Evolutionary conservation across 1,140 invertebrate species (phyloP), one percentile per base, ranked within the genome.

Genomic region (Vanessa tameamea): DNA sequence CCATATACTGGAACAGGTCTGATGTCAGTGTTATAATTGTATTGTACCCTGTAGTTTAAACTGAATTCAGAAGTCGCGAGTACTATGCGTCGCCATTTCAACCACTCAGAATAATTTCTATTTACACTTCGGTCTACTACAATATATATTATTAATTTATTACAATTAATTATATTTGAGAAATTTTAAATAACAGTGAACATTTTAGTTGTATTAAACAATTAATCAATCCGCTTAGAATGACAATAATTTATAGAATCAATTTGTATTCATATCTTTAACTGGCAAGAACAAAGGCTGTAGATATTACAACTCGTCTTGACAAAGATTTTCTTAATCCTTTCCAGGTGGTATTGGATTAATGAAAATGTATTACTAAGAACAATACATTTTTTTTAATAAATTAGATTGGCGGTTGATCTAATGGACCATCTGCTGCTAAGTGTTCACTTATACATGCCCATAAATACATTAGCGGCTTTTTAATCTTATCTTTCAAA

Each of bases 201-300:
- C 47, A 57, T 43, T 73, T 16, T 67, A 70, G 51, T 50, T 51
- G 20, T 9, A 63, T 53, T 48, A 55, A 13, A 47, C 72, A 72
- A 72, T 72, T 72, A 72, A 64, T 74, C 48, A 50, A 50, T n/a
- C 65, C 26, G 57, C 23, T 73, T 72, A 66, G 67, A 66, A 51
- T 47, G 73, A 73, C 72, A 68, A 74, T 78, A 76, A 78, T 78
- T 78, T 76, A 78, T 78, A 73, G 70, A 71, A 75, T 76, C 66
- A 73, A 78, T 78, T 78, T 76, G 70, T 76, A 66, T 78, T 61
- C 43, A 51, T 69, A 47, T n/a, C 51, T 72, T 48, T 67, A 69
- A 55, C 31, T 65, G 51, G 64, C 31, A 23, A n/a, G 51, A 72
- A 75, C 77, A 78, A 72, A 78, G 73, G 47, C 57, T 51, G 66